Evolutionary conservation across 1,140 invertebrate genomes (phyloP).

Genomic region (Conus ventricosus): DNA sequence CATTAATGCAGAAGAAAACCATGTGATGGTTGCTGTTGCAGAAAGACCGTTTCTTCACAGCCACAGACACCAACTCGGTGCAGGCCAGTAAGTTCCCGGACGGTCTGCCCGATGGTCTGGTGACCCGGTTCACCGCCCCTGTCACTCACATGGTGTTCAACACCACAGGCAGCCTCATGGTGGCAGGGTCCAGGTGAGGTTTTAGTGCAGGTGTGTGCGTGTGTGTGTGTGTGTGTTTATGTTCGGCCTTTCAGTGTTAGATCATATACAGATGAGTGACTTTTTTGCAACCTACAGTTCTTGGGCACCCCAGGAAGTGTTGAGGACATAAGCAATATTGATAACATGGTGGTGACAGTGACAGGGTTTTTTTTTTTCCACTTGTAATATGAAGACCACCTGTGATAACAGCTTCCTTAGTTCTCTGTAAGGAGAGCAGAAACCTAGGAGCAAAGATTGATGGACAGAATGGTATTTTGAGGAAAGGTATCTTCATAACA

Average conservation of each 20-base stretch:
- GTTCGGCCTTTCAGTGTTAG: neutral
- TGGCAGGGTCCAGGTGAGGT: constrained; percentile 80
- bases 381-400: too few relatives aligned
- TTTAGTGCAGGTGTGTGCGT: neutral
- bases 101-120: constrained; percentile 87
- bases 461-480: too few relatives aligned
- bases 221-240: neutral
- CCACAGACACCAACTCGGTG: constrained; percentile 89
- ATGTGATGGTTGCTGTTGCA: constrained; percentile 68
- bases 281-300: neutral
- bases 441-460: too few relatives aligned
- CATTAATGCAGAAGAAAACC: too few relatives aligned
- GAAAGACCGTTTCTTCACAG: constrained; percentile 85
- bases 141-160: constrained; percentile 85
- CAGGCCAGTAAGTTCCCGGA: constrained; percentile 89
- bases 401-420: too few relatives aligned
- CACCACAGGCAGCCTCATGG: constrained; percentile 78
- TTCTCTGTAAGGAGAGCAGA: too few relatives aligned
- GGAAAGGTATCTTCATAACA: too few relatives aligned
- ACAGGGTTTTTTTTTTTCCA: too few relatives aligned
- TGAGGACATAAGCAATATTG: too few relatives aligned
- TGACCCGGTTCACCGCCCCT: constrained; percentile 89
- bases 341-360: too few relatives aligned
- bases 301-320: too few relatives aligned
- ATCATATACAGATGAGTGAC: neutral